Conservation (phyloP, 2,113 vertebrate genomes). For the Dasypus novemcinctus region DNA sequence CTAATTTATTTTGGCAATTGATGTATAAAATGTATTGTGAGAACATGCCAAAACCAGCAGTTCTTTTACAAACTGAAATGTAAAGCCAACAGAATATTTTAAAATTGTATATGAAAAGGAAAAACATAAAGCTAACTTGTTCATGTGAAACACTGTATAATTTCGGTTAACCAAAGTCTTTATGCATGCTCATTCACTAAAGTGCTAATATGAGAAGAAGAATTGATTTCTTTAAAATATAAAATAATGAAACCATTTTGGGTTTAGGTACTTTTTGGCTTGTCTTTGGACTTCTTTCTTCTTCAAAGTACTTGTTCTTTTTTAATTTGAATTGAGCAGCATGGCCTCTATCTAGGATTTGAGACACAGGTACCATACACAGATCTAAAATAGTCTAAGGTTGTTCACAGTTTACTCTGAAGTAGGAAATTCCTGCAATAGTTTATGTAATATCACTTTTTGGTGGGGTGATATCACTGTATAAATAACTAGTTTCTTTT, state of each 20-base stretch:
- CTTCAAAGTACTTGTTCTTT: neutral
- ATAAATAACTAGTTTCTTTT: neutral
- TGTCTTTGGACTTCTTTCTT: neutral
- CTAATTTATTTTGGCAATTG: conserved; percentile 40
- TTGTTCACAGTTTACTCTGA: neutral
- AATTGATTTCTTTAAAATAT: neutral
- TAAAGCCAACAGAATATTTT: neutral
- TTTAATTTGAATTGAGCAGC: neutral
- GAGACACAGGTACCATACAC: neutral
- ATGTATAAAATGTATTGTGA: neutral
- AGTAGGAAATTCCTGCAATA: neutral
- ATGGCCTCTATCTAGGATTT: neutral
- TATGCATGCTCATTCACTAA: neutral
- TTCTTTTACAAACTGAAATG: neutral
- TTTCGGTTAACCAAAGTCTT: neutral
- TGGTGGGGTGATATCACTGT: neutral
- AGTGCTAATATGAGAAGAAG: neutral
- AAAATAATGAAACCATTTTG: neutral
- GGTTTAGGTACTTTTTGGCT: neutral
- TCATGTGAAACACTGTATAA: neutral
- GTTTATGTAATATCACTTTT: neutral
- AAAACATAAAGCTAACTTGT: neutral
- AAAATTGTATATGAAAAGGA: neutral
- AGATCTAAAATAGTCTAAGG: neutral
- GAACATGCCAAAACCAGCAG: neutral